Base-by-base conservation (phyloP, 64 coral and sea anemone genomes). In the Pocillopora damicornis region DNA sequence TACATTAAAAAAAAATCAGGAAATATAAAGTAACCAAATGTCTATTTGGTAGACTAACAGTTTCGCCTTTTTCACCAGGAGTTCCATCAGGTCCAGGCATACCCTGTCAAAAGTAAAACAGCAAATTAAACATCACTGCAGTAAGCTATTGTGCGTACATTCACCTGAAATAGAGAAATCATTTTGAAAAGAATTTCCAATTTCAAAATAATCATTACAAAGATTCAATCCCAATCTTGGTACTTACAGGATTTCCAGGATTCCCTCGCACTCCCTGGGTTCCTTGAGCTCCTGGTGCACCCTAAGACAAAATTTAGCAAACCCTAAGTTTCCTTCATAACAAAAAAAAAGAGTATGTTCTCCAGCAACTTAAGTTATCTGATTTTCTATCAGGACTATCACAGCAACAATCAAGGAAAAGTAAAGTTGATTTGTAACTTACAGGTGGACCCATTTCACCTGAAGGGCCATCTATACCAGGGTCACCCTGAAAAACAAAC, bases 221-320 rank as follows among this genome's bases (percentile, higher is more conserved):
- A 66, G 64, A n/a, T 23, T 59, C 2, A 51, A 45, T 51, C 3
- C 2, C 0, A 51, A 2, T 51, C 12, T 26, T 23, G 4, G 57
- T 69, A 77, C 91, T 93, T 89, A 93, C 91, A 34, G 87, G 38
- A 23, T 93, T 88, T 59, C 91, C 91, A 57, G 91, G 61, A 59
- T 74, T 71, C 22, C 91, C 91, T 12, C 80, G 91, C 0, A 82
- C 4, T 78, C 91, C 91, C 20, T 93, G 86, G n/a, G 80, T 78
- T 83, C 91, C 91, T 36, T 88, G 79, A n/a, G 87, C 23, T 45
- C 91, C 91, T 67, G 79, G 45, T 72, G 38, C 9, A 20, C 91
- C 91, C 91, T 93, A 66, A 11, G 26, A 22, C 51, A 4, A 60
- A 56, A 37, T 58, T 17, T 12, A 13, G 5, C 22, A 10, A n/a